Conservation (phyloP, 2,888 invertebrate species). For the Nomada flava region DNA sequence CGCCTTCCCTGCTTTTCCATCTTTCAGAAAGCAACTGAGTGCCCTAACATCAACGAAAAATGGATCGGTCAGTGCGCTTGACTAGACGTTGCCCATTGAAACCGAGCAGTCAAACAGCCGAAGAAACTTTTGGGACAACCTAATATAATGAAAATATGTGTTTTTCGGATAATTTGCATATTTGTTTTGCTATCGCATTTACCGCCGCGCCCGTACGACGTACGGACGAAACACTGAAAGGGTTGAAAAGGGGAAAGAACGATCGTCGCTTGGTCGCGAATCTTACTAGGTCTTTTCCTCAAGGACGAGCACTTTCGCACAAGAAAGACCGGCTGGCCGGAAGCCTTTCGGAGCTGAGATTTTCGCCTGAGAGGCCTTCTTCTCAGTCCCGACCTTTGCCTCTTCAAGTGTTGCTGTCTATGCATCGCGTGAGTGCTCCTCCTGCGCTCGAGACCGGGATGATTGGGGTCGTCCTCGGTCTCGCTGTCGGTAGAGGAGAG, state of each 20-base stretch:
- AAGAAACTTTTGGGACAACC: too few relatives aligned
- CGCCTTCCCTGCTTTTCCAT: too few relatives aligned
- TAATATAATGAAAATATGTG: too few relatives aligned
- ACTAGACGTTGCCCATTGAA: too few relatives aligned
- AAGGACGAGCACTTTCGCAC: slow-evolving; percentile 82
- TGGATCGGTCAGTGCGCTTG: too few relatives aligned
- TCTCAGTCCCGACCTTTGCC: slow-evolving; percentile 72
- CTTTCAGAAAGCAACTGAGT: too few relatives aligned
- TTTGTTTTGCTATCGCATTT: too few relatives aligned
- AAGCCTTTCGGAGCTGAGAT: slow-evolving; percentile 78
- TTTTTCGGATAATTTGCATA: too few relatives aligned
- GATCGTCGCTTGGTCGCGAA: background rate
- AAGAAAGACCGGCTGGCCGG: slow-evolving; percentile 81
- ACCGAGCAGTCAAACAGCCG: too few relatives aligned
- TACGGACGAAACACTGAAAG: background rate
- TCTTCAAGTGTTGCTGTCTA: slow-evolving; percentile 63
- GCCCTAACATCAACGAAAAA: too few relatives aligned
- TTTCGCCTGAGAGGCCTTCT: slow-evolving; percentile 80
- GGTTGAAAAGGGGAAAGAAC: background rate
- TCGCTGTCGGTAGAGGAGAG: slow-evolving; percentile 80
- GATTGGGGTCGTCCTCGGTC: slow-evolving; percentile 55
- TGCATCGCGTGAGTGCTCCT: slow-evolving; percentile 46
- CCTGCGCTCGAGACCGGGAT: slow-evolving; percentile 40
- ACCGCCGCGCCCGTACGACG: too few relatives aligned
- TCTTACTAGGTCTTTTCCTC: slow-evolving; percentile 82